Evolutionary conservation across 2,113 vertebrate genomes (phyloP).

Genomic region (Strix aluco): DNA sequence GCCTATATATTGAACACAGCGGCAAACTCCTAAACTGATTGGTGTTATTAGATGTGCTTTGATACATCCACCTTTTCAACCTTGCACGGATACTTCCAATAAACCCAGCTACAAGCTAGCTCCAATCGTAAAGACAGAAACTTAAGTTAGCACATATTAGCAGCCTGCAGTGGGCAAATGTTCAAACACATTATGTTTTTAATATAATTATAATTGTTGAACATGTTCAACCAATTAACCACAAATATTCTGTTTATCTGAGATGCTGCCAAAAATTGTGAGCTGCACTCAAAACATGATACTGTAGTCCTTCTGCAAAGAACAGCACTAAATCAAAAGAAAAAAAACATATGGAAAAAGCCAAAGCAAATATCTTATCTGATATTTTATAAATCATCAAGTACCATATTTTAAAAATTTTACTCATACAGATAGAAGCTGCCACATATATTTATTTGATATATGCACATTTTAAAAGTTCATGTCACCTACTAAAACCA

Average conservation of each 20-base stretch:
- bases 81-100: background rate
- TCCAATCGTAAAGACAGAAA: conserved; percentile 30
- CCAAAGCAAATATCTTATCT: conserved; percentile 68
- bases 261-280: conserved; percentile 70
- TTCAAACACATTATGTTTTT: conserved; percentile 71
- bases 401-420: conserved; percentile 48
- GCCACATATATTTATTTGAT: conserved; percentile 58
- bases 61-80: background rate
- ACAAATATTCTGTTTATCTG: conserved; percentile 77
- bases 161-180: conserved; percentile 65
- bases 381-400: conserved; percentile 62
- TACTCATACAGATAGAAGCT: background rate
- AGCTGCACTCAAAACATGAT: conserved; percentile 67
- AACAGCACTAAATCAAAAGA: conserved; percentile 53
- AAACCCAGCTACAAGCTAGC: background rate
- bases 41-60: background rate
- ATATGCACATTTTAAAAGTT: conserved; percentile 53
- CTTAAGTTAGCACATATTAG: conserved; percentile 25
- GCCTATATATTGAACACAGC: background rate
- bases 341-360: conserved; percentile 19
- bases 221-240: conserved; percentile 76
- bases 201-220: conserved; percentile 76
- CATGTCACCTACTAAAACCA: conserved; percentile 37
- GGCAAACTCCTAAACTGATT: background rate
- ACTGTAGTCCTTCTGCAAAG: conserved; percentile 50